Evolutionary conservation across 2,797 vertebrate species (phyloP), one percentile per base, ranked within the genome.

Genomic region (Brotula barbata): DNA sequence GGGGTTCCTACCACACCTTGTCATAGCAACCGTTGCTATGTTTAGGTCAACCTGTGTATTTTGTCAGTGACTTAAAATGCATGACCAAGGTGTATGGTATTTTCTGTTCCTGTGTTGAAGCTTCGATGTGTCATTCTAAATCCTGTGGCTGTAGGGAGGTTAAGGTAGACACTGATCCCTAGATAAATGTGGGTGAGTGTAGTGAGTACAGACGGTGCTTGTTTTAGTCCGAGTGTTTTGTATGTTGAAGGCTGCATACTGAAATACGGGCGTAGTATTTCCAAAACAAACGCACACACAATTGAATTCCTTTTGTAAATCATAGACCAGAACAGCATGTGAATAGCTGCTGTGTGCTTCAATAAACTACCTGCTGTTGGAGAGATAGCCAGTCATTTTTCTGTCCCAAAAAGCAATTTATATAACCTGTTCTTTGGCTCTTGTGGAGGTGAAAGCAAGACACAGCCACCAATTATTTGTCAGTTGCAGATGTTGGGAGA

Each of bases 21-120:
- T 64, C 72, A 59, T 85, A 72, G 81, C 81, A 84, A 86, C 79
- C 0, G 85, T 89, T 86, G 75, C 88, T 79, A 70, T 89, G 87
- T 89, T 89, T 85, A 42, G 34, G 14, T 25, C 64, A 39, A 77
- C 61, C 60, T 81, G 69, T 84, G 51, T 83, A 45, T 75, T 84
- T 83, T 72, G 45, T 55, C 43, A 20, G 46, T 16, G 46, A 70
- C 46, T 67, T 41, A 20, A 73, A 37, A 43, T 22, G 47, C 50
- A 64, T 73, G 71, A 81, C 44, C 55, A 62, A n/a, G 48, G 60
- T 53, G 40, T 42, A 17, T 45, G 72, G 73, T 50, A 70, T 80
- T 78, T 78, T 25, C 53, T 21, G 12, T 3, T 19, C 8, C 20
- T 20, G 50, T 47, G 43, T 51, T 28, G 8, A 51, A 68, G 33